phyloP scores from a whole-genome alignment of 53 echinoderm and acorn worm genomes.

The Henricia sp. region DNA sequence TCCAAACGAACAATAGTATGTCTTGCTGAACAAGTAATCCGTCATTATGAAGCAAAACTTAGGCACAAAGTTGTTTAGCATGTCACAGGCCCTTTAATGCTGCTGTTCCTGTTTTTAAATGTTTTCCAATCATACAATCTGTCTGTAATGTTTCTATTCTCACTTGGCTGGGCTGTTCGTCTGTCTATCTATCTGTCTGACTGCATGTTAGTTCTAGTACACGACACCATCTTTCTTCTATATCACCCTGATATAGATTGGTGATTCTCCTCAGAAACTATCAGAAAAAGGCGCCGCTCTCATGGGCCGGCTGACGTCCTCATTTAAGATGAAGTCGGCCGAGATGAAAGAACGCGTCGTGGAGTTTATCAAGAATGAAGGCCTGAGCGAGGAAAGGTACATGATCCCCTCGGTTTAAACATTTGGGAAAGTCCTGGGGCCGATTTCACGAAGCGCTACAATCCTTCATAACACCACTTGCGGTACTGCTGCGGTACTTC shows the following conservation, averaged over 20 bases:
- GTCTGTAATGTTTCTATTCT: not conserved
- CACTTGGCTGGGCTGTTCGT: not conserved
- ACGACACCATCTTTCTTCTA: conserved; percentile 12
- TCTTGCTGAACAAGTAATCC: no score
- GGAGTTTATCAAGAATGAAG: conserved; percentile 95
- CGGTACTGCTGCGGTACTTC: no score
- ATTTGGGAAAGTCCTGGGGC: no score
- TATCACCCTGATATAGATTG: conserved; percentile 65
- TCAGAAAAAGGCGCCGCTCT: conserved; percentile 93
- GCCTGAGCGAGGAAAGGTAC: conserved; percentile 82
- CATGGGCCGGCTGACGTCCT: conserved; percentile 85
- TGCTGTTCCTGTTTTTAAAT: not conserved
- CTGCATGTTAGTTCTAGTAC: conserved; percentile 48
- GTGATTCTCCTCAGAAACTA: conserved; percentile 91
- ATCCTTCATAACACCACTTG: no score
- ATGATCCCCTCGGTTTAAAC: no score
- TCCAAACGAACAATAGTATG: no score
- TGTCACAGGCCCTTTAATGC: no score
- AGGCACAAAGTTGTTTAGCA: no score
- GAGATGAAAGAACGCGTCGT: conserved; percentile 88
- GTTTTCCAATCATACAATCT: no score
- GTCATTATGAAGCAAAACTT: no score
- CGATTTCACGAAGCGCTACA: no score
- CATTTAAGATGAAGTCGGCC: conserved; percentile 81
- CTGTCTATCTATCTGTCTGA: conserved; percentile 37